Evolutionary conservation across 1,140 invertebrate genomes (phyloP).

Genomic region (Sitobion miscanthi): DNA sequence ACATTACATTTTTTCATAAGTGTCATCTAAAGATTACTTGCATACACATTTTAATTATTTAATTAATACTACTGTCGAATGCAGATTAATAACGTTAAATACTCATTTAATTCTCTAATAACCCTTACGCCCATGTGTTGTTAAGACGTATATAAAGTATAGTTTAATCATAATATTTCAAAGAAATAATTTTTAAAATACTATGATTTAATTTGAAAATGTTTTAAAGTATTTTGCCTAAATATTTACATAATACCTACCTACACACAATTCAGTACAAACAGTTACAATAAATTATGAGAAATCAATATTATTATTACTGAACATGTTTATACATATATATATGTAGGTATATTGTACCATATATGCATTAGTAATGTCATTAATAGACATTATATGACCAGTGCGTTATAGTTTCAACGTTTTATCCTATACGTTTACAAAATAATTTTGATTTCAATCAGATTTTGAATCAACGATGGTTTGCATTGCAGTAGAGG

Average conservation of each 20-base stretch:
- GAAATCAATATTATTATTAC: background rate
- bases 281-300: background rate
- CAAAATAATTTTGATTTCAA: conserved; percentile 35
- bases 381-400: background rate
- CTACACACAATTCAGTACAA: background rate
- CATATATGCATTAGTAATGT: background rate
- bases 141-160: too few relatives aligned
- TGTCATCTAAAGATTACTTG: background rate
- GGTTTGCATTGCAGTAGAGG: conserved; percentile 46
- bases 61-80: background rate
- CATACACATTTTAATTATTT: background rate
- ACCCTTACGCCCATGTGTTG: too few relatives aligned
- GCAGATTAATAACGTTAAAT: background rate
- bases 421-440: background rate
- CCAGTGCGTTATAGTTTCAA: background rate
- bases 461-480: conserved; percentile 40
- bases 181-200: background rate
- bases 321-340: background rate
- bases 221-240: background rate
- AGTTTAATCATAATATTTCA: too few relatives aligned
- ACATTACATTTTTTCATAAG: background rate
- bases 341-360: background rate
- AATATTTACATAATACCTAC: background rate
- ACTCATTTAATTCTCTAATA: background rate
- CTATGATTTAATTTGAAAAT: background rate